phyloP scores from a whole-genome alignment of 1,140 invertebrate genomes.

The Drepana arcuata region DNA sequence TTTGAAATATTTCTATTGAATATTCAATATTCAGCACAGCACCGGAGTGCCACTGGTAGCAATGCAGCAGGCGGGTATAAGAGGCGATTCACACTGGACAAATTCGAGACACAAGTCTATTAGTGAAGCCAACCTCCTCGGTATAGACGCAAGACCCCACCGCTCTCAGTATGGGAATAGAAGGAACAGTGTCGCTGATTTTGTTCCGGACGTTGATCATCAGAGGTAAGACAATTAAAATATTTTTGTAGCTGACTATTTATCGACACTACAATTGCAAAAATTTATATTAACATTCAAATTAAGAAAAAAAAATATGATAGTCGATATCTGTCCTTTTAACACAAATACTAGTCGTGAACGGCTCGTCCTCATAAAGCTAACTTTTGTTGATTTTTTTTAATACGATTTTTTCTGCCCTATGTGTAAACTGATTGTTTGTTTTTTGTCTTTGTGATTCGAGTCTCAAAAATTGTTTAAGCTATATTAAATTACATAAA shows the following conservation, averaged over 20 bases:
- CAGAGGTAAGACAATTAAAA: constrained; percentile 33
- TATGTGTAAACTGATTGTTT: too few relatives aligned
- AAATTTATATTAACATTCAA: background rate
- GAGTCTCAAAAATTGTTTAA: too few relatives aligned
- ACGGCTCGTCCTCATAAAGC: too few relatives aligned
- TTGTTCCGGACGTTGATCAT: constrained; percentile 72
- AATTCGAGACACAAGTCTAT: constrained; percentile 74
- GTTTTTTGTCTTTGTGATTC: too few relatives aligned
- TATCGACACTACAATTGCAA: background rate
- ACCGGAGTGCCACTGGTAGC: constrained; percentile 71
- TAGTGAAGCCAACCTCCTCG: constrained; percentile 84
- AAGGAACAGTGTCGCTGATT: constrained; percentile 78
- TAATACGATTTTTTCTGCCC: too few relatives aligned
- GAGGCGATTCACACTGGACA: constrained; percentile 71
- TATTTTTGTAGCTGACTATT: background rate
- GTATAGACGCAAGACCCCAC: constrained; percentile 65
- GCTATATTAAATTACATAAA: too few relatives aligned
- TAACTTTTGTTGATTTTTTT: too few relatives aligned
- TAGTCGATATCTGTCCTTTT: too few relatives aligned
- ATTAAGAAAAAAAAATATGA: background rate
- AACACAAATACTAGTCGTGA: too few relatives aligned
- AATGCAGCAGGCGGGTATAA: constrained; percentile 73
- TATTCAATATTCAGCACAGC: too few relatives aligned
- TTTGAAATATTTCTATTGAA: too few relatives aligned
- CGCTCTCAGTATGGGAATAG: constrained; percentile 60